phyloP scores from a whole-genome alignment of 1,140 invertebrate genomes.

The Radopholus similis region DNA sequence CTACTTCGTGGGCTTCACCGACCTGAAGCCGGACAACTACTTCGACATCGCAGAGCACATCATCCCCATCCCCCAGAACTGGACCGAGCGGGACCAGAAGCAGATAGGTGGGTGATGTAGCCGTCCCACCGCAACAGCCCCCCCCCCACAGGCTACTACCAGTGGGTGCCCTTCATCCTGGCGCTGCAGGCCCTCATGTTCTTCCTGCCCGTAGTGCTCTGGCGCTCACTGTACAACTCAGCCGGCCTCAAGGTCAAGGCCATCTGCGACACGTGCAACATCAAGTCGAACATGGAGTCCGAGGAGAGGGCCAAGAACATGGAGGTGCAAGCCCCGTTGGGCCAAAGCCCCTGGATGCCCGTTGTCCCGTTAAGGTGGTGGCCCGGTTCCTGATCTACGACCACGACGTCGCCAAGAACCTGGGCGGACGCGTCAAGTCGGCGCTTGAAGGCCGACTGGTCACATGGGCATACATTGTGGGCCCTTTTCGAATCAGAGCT shows the following conservation, averaged over 20 bases:
- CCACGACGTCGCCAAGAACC: slow-evolving; percentile 36
- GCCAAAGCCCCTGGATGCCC: slow-evolving; percentile 36
- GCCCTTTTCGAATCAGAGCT: too few relatives aligned
- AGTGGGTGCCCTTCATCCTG: slow-evolving; percentile 64
- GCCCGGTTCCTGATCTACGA: slow-evolving; percentile 49
- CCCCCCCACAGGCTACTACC: slow-evolving; percentile 60
- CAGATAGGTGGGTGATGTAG: slow-evolving; percentile 44
- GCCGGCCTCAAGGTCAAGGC: slow-evolving; percentile 53
- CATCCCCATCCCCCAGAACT: slow-evolving; percentile 52
- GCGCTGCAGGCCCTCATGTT: slow-evolving; percentile 65
- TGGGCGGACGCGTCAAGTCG: slow-evolving; percentile 30
- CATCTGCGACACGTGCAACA: slow-evolving; percentile 55
- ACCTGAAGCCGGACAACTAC: slow-evolving; percentile 51
- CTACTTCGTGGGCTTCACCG: slow-evolving; percentile 57
- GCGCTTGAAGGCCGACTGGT: slow-evolving; percentile 36
- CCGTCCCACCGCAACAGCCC: not conserved
- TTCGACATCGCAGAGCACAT: slow-evolving; percentile 53
- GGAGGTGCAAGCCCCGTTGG: slow-evolving; percentile 18
- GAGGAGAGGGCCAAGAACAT: slow-evolving; percentile 46
- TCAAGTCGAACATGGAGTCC: slow-evolving; percentile 56
- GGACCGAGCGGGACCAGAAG: slow-evolving; percentile 52
- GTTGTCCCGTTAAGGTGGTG: slow-evolving; percentile 55
- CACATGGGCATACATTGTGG: slow-evolving; percentile 35
- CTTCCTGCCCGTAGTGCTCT: slow-evolving; percentile 63
- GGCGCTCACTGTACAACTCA: slow-evolving; percentile 59